Evolutionary conservation across 2,888 invertebrate genomes (phyloP).

Genomic region (Camptogramma bilineatum): DNA sequence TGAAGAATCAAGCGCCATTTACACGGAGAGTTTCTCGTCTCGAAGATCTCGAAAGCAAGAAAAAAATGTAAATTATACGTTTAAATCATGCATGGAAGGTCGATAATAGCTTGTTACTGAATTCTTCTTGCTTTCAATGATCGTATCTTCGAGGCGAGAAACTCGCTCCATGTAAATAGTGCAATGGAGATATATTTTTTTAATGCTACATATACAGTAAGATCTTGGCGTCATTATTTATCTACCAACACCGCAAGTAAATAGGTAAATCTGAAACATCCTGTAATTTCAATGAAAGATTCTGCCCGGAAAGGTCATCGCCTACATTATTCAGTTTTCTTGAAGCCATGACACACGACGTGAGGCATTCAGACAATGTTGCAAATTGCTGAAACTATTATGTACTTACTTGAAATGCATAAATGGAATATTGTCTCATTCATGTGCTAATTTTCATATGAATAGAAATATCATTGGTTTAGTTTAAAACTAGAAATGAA

Average conservation of each 20-base stretch:
- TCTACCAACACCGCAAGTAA: background rate
- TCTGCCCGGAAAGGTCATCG: conserved; percentile 17
- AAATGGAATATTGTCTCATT: conserved; percentile 33
- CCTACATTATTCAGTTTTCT: conserved; percentile 30
- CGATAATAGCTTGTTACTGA: too few species aligned
- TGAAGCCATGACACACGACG: conserved; percentile 25
- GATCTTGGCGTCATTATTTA: background rate
- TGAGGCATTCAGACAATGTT: conserved; percentile 22
- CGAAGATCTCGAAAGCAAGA: too few species aligned
- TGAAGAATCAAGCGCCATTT: too few species aligned
- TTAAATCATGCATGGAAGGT: too few species aligned
- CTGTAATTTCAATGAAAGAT: conserved; percentile 10
- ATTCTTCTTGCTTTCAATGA: too few species aligned
- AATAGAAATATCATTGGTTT: conserved; percentile 30
- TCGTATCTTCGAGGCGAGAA: too few species aligned
- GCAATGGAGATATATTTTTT: too few species aligned
- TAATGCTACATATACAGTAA: too few species aligned
- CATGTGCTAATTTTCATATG: conserved; percentile 38
- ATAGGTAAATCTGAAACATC: conserved; percentile 13
- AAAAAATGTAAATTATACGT: too few species aligned
- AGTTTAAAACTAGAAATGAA: background rate
- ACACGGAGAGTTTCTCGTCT: too few species aligned
- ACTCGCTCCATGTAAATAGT: too few species aligned
- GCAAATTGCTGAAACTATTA: conserved; percentile 31
- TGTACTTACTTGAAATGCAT: conserved; percentile 26